Conservation (phyloP, 2,113 vertebrate genomes). For the Amazona guildingii region DNA sequence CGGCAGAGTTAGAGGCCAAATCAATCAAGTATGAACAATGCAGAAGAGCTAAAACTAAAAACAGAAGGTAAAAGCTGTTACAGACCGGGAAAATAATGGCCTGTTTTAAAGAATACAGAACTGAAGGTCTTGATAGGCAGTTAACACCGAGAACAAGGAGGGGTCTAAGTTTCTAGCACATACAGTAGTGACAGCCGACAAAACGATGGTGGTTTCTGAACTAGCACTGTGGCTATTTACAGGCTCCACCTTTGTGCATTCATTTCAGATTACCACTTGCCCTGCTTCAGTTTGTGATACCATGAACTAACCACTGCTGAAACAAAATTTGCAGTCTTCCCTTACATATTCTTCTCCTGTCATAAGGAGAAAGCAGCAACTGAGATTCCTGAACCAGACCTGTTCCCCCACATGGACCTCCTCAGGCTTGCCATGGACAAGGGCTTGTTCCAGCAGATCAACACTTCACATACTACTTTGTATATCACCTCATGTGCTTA, state of each 20-base stretch:
- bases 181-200: background rate
- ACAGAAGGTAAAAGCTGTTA: background rate
- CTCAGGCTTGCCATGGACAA: background rate
- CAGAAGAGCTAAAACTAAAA: background rate
- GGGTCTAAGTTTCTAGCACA: background rate
- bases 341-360: background rate
- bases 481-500: background rate
- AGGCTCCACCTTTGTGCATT: background rate
- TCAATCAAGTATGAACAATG: background rate
- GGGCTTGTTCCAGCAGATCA: background rate
- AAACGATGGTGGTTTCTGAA: background rate
- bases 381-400: background rate
- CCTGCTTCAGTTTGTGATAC: background rate
- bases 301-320: background rate
- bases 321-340: background rate
- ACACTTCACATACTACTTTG: background rate
- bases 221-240: background rate
- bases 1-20: background rate
- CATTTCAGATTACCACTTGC: background rate
- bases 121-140: background rate
- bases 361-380: background rate
- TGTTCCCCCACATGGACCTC: background rate
- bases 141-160: background rate
- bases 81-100: background rate
- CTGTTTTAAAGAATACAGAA: background rate